Evolutionary conservation across 2,888 invertebrate species (phyloP), one percentile per base, ranked within the genome.

Genomic region (Cantharis rustica): DNA sequence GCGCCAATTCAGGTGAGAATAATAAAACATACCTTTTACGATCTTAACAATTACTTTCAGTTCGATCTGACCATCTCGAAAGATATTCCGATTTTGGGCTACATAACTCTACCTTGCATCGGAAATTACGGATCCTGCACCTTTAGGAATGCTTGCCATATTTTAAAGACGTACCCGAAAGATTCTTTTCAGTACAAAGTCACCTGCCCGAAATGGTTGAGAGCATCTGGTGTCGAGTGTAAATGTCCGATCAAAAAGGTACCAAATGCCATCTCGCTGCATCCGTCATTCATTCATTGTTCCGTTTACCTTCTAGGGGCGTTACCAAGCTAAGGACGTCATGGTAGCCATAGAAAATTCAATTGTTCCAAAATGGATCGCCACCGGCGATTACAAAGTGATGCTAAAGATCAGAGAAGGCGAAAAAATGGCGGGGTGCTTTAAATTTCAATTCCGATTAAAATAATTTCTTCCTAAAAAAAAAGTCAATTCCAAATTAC

Each of bases 281-380:
- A n/a, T n/a, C n/a, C n/a, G n/a, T n/a, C n/a, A n/a, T n/a, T n/a
- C n/a, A n/a, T n/a, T n/a, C n/a, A n/a, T n/a, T n/a, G 9, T 61
- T 15, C 9, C 20, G 17, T 23, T 61, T 26, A 66, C 61, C 47
- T 68, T 68, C 9, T 68, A 73, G 73, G 68, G 62, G 10, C 69
- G 10, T 13, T 69, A 73, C 16, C 16, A 16, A 13, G 73, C 15
- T 7, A 16, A 11, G 10, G 3, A 71, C 10, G 13, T 71, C 61
- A 70, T 16, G 61, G 71, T 66, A 4, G 47, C 61, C 1, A 61
- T 75, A 47, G 75, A 71, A 61, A 16, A 66, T 2, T 27, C 64
- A 1, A 26, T 75, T 4, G 71, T 75, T 3, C 75, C 75, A 16
- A 75, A 75, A 75, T 75, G 75, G 75, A 75, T 75, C 5, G 75